These are phyloP conservation scores for Xyrauchen texanus DNA, from an alignment of 2,113 vertebrate genomes.

Conservation along the genomic window DNA sequence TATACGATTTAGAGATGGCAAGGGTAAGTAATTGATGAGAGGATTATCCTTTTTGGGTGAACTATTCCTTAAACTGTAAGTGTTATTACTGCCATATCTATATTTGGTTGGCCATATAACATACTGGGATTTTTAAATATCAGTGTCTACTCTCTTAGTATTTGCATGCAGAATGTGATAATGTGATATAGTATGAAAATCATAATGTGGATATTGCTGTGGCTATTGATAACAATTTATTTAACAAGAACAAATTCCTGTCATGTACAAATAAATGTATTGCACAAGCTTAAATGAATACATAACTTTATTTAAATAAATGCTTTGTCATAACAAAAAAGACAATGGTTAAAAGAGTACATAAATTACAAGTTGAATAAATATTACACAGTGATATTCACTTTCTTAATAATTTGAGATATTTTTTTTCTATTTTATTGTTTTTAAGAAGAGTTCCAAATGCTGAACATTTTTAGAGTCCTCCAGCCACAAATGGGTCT, in stretches of 20 bases:
- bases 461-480: constrained; percentile 86
- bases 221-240: background rate
- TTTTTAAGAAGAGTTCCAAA: constrained; percentile 86
- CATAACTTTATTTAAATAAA: constrained; percentile 99
- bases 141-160: background rate
- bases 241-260: background rate
- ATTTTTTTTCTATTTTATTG: constrained; percentile 73
- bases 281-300: constrained; percentile 81
- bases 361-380: constrained; percentile 99
- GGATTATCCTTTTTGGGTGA: no score
- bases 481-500: constrained; percentile 78
- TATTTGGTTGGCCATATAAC: background rate
- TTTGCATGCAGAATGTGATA: constrained; percentile 3
- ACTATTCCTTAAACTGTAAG: background rate
- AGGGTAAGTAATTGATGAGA: no score
- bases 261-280: constrained; percentile 50
- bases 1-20: no score
- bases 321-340: constrained; percentile 98
- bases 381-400: constrained; percentile 99
- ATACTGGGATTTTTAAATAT: background rate
- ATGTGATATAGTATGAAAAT: background rate
- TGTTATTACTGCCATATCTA: background rate
- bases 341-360: constrained; percentile 99
- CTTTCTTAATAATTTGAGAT: constrained; percentile 94
- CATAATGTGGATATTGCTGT: background rate